A percentile compares a stretch with the other conserved stretches of the same genome.
Conservation (phyloP, 1,140 invertebrate genomes). For the Sycophila sp. region DNA sequence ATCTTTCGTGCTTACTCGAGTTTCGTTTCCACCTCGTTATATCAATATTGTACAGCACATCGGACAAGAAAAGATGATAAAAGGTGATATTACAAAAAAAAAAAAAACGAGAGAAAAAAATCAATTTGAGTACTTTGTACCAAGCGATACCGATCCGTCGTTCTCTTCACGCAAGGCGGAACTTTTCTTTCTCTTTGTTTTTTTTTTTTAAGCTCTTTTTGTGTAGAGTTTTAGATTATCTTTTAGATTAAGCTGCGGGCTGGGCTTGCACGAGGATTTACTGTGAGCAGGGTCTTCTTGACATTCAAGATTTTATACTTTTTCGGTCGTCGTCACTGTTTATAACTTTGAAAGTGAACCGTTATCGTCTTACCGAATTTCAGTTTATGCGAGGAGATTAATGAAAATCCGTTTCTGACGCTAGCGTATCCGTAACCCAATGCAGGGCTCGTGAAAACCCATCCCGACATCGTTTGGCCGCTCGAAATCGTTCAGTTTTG, state of each 20-base stretch:
- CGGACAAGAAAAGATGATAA: slow-evolving; percentile 3
- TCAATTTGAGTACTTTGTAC: slow-evolving; percentile 10
- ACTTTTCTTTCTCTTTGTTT: neutral
- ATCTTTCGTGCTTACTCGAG: slow-evolving; percentile 13
- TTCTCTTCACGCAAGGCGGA: neutral
- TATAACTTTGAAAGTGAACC: neutral
- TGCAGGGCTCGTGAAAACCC: slow-evolving; percentile 35
- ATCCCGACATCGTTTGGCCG: slow-evolving; percentile 50
- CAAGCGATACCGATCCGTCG: slow-evolving; percentile 8
- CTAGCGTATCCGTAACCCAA: slow-evolving; percentile 12
- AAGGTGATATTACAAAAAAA: slow-evolving; percentile 21
- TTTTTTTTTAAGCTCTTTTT: too few relatives aligned
- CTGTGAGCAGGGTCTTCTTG: slow-evolving; percentile 14
- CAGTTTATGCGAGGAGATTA: neutral
- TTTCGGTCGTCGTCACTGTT: neutral
- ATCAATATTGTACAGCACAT: slow-evolving; percentile 16
- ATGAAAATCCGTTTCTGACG: slow-evolving; percentile 12
- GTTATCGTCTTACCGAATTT: neutral
- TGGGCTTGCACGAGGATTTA: slow-evolving; percentile 37
- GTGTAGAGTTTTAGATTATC: slow-evolving; percentile 21
- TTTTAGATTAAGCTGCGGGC: slow-evolving; percentile 37
- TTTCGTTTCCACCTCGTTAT: slow-evolving; percentile 1
- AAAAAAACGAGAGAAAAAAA: slow-evolving; percentile 4
- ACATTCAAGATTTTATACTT: slow-evolving; percentile 22
- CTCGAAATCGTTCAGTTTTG: too few relatives aligned